Evolutionary conservation across 1,140 invertebrate genomes (phyloP), one percentile per base, ranked within the genome.

Genomic region (Drosophila tani): DNA sequence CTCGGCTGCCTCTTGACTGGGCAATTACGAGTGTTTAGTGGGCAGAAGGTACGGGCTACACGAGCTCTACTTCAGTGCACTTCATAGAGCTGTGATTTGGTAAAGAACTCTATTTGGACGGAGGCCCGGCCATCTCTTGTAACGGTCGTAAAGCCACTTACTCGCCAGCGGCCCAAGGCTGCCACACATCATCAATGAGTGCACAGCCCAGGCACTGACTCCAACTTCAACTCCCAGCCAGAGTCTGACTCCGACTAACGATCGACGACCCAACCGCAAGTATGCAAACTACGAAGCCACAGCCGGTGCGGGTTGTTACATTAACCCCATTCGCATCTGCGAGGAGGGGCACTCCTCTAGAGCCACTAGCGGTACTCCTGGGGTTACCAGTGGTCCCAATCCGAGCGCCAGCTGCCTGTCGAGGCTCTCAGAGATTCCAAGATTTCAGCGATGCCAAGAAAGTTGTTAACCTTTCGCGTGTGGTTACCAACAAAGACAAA

Each of bases 381-480:
- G 57, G 56, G 75, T 55, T 77, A 55, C 70, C 29, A 46, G 60
- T 57, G 59, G 57, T 49, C 70, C 63, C 27, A 14, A 65, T 6
- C 46, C 57, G 14, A 32, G 35, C 57, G 35, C 38, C 40, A 67
- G 38, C 35, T 27, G 29, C 55, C 45, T 43, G 60, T 14, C 12
- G 41, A 49, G 59, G 14, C 38, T n/a, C 19, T 35, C n/a, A 5
- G 27, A 51, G 49, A 38, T 11, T 38, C 75, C 46, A 35, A 49
- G 71, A 68, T 77, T 68, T 60, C 47, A 50, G 55, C 49, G 17
- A 46, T 58, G 75, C 53, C 76, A 79, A 79, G 76, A 79, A 79
- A 79, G 76, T 79, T 79, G 76, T 79, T 79, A 79, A 79, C 76
- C 76, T 79, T 79, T 79, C 55, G 75, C 73, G 74, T 76, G 71